These are phyloP conservation scores for Ailurus styani DNA, from an alignment of 2,113 vertebrate species.

Conservation along the genomic window DNA sequence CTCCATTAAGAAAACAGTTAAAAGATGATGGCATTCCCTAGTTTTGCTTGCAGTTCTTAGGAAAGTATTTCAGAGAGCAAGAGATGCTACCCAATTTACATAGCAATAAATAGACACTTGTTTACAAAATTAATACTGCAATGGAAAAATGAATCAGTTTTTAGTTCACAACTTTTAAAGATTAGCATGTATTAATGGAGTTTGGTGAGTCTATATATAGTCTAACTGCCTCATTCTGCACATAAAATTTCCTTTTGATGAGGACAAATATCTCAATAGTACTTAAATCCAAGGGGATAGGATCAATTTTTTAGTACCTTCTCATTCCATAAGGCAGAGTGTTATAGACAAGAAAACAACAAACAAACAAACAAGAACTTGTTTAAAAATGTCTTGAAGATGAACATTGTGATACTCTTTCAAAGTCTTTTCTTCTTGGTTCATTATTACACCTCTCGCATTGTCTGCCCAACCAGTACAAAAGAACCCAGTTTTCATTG, in stretches of 20 bases:
- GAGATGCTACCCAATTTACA: background rate
- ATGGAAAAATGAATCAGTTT: background rate
- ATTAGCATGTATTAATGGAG: background rate
- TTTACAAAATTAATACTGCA: background rate
- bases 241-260: background rate
- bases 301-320: background rate
- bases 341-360: background rate
- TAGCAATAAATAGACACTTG: background rate
- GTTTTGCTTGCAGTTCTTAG: background rate
- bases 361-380: background rate
- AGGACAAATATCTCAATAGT: background rate
- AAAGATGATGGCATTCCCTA: background rate
- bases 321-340: background rate
- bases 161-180: background rate
- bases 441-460: background rate
- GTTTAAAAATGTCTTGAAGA: background rate
- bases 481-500: background rate
- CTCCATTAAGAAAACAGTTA: background rate
- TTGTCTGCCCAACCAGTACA: background rate
- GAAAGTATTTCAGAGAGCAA: slow-evolving; percentile 4
- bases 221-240: background rate
- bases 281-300: background rate
- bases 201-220: background rate
- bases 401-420: background rate
- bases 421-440: background rate